Evolutionary conservation across 1,140 invertebrate genomes (phyloP).

Genomic region (Brevipalpus yothersi): DNA sequence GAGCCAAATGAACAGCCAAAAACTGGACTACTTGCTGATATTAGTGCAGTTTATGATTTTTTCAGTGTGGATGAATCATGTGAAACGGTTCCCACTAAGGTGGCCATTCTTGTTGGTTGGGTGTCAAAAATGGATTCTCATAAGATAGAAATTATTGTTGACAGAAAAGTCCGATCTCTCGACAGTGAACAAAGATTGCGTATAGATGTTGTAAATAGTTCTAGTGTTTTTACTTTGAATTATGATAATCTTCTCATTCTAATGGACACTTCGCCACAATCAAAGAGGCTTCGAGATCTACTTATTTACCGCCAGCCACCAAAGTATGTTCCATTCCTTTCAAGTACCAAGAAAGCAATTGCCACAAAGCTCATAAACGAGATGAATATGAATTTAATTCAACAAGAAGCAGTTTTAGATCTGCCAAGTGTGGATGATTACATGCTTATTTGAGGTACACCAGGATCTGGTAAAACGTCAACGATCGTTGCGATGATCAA

Average conservation of each 20-base stretch:
- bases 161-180: neutral
- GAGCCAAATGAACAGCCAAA: constrained; percentile 85
- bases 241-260: constrained; percentile 23
- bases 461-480: constrained; percentile 81
- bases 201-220: neutral
- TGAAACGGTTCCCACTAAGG: neutral
- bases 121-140: neutral
- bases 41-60: constrained; percentile 67
- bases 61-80: constrained; percentile 16
- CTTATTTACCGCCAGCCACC: constrained; percentile 21
- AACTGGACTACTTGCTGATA: constrained; percentile 68
- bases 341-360: constrained; percentile 15
- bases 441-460: constrained; percentile 67
- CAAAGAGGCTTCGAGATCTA: constrained; percentile 20
- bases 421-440: constrained; percentile 47
- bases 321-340: constrained; percentile 11
- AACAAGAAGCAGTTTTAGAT: constrained; percentile 48
- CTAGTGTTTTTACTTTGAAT: constrained; percentile 7
- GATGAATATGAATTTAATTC: constrained; percentile 40
- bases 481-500: constrained; percentile 58
- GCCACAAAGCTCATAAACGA: constrained; percentile 18
- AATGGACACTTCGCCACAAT: constrained; percentile 19
- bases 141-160: neutral
- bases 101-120: neutral
- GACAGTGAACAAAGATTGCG: neutral